Evolutionary conservation across 2,888 invertebrate species (phyloP).

Genomic region (Dryobotodes eremita): DNA sequence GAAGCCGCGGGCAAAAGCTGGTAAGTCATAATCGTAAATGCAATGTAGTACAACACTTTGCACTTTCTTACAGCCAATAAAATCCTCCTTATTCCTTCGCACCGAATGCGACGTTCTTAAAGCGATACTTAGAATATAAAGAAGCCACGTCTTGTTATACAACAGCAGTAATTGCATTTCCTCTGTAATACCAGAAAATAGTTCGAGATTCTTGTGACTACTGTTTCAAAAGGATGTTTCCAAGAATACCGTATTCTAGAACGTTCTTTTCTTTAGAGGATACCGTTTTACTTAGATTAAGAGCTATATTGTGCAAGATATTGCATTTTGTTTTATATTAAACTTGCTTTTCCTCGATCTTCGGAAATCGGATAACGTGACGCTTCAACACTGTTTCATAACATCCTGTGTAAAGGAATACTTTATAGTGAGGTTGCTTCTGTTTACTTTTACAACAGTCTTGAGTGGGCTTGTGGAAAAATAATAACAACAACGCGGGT

Average conservation of each 20-base stretch:
- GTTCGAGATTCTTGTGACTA: conserved; percentile 63
- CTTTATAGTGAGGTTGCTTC: conserved; percentile 1
- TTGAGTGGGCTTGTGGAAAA: background rate
- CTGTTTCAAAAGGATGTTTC: conserved; percentile 55
- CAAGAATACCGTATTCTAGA: conserved; percentile 50
- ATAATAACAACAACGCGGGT: background rate
- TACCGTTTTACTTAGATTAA: conserved; percentile 48
- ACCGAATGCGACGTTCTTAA: conserved; percentile 52
- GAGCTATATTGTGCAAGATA: conserved; percentile 32
- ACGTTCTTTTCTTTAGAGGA: conserved; percentile 37
- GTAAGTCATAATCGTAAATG: conserved; percentile 58
- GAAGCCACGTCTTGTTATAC: conserved; percentile 60
- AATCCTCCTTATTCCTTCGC: conserved; percentile 31
- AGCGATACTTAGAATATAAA: conserved; percentile 52
- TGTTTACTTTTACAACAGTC: background rate
- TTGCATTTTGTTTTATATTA: conserved; percentile 50
- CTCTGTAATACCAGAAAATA: conserved; percentile 55
- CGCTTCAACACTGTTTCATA: conserved; percentile 25
- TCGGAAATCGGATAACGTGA: conserved; percentile 55
- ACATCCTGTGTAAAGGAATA: conserved; percentile 14
- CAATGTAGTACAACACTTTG: conserved; percentile 56
- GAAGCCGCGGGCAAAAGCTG: too few species aligned
- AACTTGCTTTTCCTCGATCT: conserved; percentile 7
- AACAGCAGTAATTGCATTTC: conserved; percentile 68
- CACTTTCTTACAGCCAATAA: conserved; percentile 54